Evolutionary conservation across 2,797 vertebrate species (phyloP).

Genomic region (Arctocebus calabarensis): DNA sequence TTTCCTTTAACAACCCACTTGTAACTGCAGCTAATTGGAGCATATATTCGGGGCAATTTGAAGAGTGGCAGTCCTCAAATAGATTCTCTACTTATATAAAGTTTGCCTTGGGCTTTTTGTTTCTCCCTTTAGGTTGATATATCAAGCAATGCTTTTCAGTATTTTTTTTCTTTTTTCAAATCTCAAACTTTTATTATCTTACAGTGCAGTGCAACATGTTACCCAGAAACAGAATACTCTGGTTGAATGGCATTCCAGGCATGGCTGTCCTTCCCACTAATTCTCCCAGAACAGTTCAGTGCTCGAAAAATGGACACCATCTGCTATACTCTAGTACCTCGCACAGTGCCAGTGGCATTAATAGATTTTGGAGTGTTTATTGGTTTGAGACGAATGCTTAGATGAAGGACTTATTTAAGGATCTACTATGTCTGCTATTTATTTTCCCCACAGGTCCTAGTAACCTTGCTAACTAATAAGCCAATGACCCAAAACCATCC

Average conservation of each 20-base stretch:
- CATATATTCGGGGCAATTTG: background rate
- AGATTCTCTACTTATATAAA: background rate
- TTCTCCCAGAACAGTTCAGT: constrained; percentile 22
- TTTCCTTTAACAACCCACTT: background rate
- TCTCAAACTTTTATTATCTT: background rate
- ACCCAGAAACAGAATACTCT: constrained; percentile 11
- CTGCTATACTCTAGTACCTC: background rate
- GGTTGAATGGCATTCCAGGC: background rate
- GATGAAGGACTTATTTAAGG: constrained; percentile 5
- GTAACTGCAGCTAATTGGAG: background rate
- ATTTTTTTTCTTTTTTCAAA: background rate
- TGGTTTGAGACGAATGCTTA: constrained; percentile 45
- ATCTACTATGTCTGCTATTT: background rate
- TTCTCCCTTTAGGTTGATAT: background rate
- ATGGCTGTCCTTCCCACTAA: background rate
- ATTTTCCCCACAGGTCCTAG: background rate
- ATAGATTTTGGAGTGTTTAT: background rate
- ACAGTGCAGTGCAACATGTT: background rate
- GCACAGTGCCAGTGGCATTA: background rate
- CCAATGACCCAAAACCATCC: background rate
- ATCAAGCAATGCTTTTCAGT: background rate
- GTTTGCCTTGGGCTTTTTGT: background rate
- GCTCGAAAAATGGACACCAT: background rate
- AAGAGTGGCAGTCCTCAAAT: background rate
- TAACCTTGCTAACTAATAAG: background rate